These are phyloP conservation scores for Alloplasta piceator DNA, from an alignment of 2,888 invertebrate species.

Conservation along the genomic window DNA sequence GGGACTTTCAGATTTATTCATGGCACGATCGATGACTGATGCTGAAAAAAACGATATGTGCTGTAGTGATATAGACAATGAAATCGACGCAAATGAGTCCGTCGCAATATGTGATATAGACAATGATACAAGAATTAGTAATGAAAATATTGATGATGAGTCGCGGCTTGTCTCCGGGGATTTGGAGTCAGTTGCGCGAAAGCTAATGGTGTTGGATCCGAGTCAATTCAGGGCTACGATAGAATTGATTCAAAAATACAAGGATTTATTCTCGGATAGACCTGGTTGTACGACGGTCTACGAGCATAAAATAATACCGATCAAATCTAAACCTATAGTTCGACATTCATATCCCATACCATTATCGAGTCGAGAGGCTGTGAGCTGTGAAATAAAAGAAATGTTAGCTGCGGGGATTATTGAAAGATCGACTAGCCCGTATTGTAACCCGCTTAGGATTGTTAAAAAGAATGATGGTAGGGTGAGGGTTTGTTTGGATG, in stretches of 20 bases:
- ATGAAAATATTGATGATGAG: too few relatives aligned
- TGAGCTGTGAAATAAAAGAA: slow-evolving; percentile 69
- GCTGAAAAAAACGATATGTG: too few relatives aligned
- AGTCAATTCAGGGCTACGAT: neutral
- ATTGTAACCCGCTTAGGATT: slow-evolving; percentile 70
- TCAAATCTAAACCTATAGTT: slow-evolving; percentile 65
- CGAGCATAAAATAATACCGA: slow-evolving; percentile 46
- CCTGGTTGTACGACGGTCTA: neutral
- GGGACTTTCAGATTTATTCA: too few relatives aligned
- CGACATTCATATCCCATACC: slow-evolving; percentile 73
- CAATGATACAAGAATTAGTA: too few relatives aligned
- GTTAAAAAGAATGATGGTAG: neutral
- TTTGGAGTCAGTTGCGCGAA: too few relatives aligned
- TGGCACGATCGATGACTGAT: too few relatives aligned
- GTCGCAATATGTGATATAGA: too few relatives aligned
- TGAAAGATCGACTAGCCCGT: slow-evolving; percentile 70
- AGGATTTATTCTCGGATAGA: slow-evolving; percentile 15
- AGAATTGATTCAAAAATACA: slow-evolving; percentile 17
- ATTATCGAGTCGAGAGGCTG: slow-evolving; percentile 67
- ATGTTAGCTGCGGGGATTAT: slow-evolving; percentile 74
- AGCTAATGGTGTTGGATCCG: neutral
- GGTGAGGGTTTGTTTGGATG: neutral
- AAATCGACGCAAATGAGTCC: too few relatives aligned
- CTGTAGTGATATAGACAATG: too few relatives aligned
- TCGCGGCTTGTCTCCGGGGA: too few relatives aligned